Evolutionary conservation across 2,888 invertebrate genomes (phyloP), one percentile per base, ranked within the genome.

Genomic region (Polietes domitor): DNA sequence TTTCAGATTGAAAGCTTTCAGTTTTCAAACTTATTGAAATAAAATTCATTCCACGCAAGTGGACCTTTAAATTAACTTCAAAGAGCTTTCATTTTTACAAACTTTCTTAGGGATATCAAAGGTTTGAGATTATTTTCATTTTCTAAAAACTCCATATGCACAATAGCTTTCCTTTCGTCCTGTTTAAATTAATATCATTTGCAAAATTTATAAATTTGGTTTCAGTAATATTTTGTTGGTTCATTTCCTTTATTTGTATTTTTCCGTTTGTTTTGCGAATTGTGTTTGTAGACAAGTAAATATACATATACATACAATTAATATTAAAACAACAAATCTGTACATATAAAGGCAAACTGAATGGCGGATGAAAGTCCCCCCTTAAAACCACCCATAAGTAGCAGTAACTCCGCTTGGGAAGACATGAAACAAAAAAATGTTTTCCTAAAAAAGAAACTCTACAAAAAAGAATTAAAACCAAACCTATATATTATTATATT

Each of bases 361-460:
- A 90, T 89, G 89, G 91, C 91, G 91, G 91, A 91, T 90, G 91
- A 90, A 91, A 91, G 91, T 91, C 90, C 91, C 91, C 89, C 90
- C 89, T 84, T 83, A 86, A 87, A 87, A 87, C 87, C 87, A 87
- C 88, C 87, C 87, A 86, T 73, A 77, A 85, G 83, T 85, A 84
- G 84, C 75, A 84, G 81, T 81, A 73, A 81, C 32, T 85, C 81
- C 82, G 79, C 53, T 72, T 43, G n/a, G 77, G 80, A 75, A 84
- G 26, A 55, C 24, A 41, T 53, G 15, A 58, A 26, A 43, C 17
- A 47, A 37, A 26, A 41, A 43, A 17, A 72, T 82, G 82, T 82
- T 77, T 79, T 82, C 79, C 78, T 72, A 70, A 84, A 53, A 47
- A 79, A 75, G 71, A 80, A 80, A 78, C 83, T 85, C 78, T 73